phyloP scores from a whole-genome alignment of 1,140 invertebrate genomes.

The Apolygus lucorum region DNA sequence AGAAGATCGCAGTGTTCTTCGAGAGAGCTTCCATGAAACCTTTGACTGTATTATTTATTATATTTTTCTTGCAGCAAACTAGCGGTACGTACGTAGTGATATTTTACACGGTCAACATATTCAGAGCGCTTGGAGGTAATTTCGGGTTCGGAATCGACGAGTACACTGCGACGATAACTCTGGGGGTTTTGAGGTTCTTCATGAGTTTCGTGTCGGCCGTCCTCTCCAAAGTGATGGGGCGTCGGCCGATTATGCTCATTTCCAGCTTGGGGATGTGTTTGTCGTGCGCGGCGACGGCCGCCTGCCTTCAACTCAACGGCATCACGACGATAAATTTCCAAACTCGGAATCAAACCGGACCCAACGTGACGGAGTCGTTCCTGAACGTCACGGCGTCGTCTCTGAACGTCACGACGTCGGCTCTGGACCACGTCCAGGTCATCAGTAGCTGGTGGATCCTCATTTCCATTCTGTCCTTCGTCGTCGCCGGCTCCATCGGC shows the following conservation, averaged over 20 bases:
- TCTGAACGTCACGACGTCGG: neutral
- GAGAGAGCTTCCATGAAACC: constrained; percentile 45
- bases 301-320: constrained; percentile 14
- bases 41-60: constrained; percentile 41
- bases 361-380: constrained; percentile 11
- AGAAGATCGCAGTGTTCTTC: constrained; percentile 9
- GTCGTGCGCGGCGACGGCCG: constrained; percentile 16
- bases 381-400: constrained; percentile 1
- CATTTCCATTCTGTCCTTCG: constrained; percentile 43
- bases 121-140: constrained; percentile 42
- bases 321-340: neutral
- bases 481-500: constrained; percentile 47
- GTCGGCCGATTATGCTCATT: constrained; percentile 43
- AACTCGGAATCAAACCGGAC: neutral
- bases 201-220: constrained; percentile 43
- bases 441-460: constrained; percentile 31
- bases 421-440: neutral
- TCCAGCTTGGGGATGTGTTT: constrained; percentile 48
- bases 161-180: constrained; percentile 42
- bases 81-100: constrained; percentile 54
- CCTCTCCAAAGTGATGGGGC: constrained; percentile 46
- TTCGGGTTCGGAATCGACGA: constrained; percentile 41
- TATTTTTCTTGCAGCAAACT: constrained; percentile 50
- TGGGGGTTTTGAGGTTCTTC: constrained; percentile 45
- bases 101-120: constrained; percentile 56